These are phyloP conservation scores for Liposcelis brunnea DNA, from an alignment of 2,888 invertebrate species.

Conservation along the genomic window DNA sequence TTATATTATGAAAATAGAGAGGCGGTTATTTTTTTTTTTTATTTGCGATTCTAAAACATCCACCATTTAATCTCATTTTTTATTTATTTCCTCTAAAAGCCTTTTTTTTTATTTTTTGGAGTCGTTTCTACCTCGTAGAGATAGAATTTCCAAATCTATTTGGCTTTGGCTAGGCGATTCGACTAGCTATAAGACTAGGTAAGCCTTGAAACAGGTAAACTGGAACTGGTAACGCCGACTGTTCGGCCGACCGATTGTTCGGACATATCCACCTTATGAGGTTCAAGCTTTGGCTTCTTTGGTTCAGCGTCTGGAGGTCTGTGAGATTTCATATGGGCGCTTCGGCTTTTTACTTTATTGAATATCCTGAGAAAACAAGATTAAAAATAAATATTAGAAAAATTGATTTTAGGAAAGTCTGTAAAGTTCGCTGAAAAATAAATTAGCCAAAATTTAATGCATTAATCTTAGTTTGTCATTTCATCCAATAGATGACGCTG, in stretches of 20 bases:
- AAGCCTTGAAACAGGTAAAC: background rate
- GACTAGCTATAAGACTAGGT: too few species aligned
- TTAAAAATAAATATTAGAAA: constrained; percentile 1
- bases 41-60: too few species aligned
- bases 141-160: too few species aligned
- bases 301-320: constrained; percentile 73
- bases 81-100: too few species aligned
- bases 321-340: constrained; percentile 99
- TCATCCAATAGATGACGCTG: too few species aligned
- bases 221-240: constrained; percentile 12
- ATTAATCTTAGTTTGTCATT: background rate
- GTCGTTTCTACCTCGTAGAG: too few species aligned
- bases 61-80: too few species aligned
- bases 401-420: background rate
- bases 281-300: constrained; percentile 39
- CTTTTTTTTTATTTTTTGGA: too few species aligned
- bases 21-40: too few species aligned
- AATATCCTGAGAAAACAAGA: constrained; percentile 62
- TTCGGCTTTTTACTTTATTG: constrained; percentile 95
- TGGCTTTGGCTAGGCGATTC: too few species aligned
- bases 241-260: constrained; percentile 14
- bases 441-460: too few species aligned
- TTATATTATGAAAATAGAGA: too few species aligned
- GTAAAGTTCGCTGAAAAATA: background rate
- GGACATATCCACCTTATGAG: constrained; percentile 15